Evolutionary conservation across 2,113 vertebrate species (phyloP).

Genomic region (Serilophus lunatus): DNA sequence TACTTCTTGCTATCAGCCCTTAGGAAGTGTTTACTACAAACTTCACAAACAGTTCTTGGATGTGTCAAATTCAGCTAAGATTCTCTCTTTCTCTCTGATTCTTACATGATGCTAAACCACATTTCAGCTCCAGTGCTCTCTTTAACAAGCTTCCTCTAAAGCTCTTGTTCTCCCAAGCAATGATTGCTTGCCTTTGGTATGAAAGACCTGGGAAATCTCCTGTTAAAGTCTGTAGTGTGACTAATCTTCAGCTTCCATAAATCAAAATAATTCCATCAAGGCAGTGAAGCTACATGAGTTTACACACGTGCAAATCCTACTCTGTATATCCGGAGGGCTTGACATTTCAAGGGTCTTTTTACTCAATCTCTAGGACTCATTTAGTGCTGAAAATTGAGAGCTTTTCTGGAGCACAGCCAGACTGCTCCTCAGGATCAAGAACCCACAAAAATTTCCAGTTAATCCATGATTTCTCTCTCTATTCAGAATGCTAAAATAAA

Average conservation of each 20-base stretch:
- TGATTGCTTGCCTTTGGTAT: neutral
- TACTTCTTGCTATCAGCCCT: neutral
- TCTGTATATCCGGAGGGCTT: neutral
- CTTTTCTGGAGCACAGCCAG: neutral
- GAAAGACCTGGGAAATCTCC: neutral
- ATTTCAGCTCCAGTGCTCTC: neutral
- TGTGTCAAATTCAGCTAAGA: neutral
- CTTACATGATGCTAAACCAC: neutral
- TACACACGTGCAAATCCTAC: neutral
- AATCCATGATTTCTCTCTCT: neutral
- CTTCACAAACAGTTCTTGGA: neutral
- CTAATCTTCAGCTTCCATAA: neutral
- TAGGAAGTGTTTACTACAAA: neutral
- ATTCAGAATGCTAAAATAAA: neutral
- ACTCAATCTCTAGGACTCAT: neutral
- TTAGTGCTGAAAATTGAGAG: neutral
- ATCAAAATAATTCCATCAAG: neutral
- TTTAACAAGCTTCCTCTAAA: neutral
- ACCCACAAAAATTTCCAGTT: neutral
- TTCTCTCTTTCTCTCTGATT: neutral
- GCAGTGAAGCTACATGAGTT: neutral
- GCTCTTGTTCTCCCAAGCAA: neutral
- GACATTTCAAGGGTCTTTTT: neutral
- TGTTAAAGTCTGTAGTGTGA: neutral
- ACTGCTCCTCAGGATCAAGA: neutral